Evolutionary conservation across 2,797 vertebrate genomes (phyloP), one percentile per base, ranked within the genome.

Genomic region (Meda fulgida): DNA sequence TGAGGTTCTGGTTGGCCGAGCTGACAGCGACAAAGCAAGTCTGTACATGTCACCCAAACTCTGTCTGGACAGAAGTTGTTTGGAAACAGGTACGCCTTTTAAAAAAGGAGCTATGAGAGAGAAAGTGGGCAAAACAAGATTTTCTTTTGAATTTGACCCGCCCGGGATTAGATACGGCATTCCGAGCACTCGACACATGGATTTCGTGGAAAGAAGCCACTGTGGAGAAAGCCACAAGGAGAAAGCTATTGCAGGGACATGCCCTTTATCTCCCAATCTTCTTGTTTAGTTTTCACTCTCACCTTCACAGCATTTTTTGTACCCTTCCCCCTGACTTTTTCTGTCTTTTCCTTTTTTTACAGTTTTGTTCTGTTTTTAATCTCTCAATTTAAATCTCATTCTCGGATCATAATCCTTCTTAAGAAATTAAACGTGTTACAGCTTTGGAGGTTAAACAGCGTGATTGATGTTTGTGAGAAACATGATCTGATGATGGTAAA

Each of bases 361-460:
- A 38, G 10, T 75, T 66, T 40, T 31, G 4, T 51, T 77, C 53
- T 72, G 71, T 38, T 80, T 77, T 76, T 89, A 43, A 80, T 85
- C 63, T 58, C 60, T 76, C 46, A 16, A 26, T 76, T 85, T 69
- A 46, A 78, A 67, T 69, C 38, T 29, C 58, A 84, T 78, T 86
- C 82, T 84, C 53, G 38, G 83, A 81, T 87, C 78, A 78, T 87
- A 87, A 88, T 89, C 79, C 60, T 16, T 70, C 23, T 80, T 83
- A 81, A 90, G 83, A 76, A 77, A 86, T 86, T 87, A 85, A 88
- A 90, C 85, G 88, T 87, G 88, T 85, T 80, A 71, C 46, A 81
- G 86, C 78, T 90, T 90, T 84, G 23, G 51, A 85, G 80, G 66
- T 71, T 89, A 84, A 21, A 73, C 70, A 53, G 70, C 18, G 9